Evolutionary conservation across 1,140 invertebrate genomes (phyloP), one percentile per base, ranked within the genome.

Genomic region (Drosophila suzukii): DNA sequence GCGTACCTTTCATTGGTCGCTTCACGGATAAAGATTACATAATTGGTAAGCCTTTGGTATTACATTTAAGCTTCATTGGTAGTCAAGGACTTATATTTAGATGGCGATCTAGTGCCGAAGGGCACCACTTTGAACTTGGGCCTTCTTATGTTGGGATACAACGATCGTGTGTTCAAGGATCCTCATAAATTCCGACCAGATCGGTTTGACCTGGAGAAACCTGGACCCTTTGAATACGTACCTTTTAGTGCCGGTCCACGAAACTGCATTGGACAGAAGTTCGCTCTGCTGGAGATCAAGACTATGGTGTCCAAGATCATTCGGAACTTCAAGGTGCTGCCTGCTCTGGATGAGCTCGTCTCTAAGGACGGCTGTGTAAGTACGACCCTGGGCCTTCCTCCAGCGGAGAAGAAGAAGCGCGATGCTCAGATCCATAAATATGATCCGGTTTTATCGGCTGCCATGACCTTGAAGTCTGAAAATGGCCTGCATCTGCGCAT

Each of bases 121-220:
- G 79, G 78, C 15, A 78, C 78, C 0, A 81, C 83, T 0, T 30
- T 92, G 0, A 86, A 79, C 34, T 11, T 92, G 11, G 80, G 36
- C 0, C 38, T 91, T 0, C 66, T 91, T 0, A 47, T 68, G 0
- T 27, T 92, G 20, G 89, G 89, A 4, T 91, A 91, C 6, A 78
- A 91, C 55, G 84, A 90, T 3, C 91, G 93, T 0, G 46, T 92
- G 36, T 97, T 95, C 84, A 94, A 96, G 36, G 94, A 97, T 80
- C 97, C 97, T 0, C 92, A 96, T 12, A 93, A 91, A 6, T 98
- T 97, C 81, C 93, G 95, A 81, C 97, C 97, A 0, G 96, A 97
- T 24, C 93, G 96, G 78, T 97, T 97, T 92, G 86, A 94, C 6
- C 54, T 57, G 2, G 78, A 92, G 38, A 88, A 88, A 15, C 92